Evolutionary conservation across 2,888 invertebrate species (phyloP).

Genomic region (Chrysolina haemoptera): DNA sequence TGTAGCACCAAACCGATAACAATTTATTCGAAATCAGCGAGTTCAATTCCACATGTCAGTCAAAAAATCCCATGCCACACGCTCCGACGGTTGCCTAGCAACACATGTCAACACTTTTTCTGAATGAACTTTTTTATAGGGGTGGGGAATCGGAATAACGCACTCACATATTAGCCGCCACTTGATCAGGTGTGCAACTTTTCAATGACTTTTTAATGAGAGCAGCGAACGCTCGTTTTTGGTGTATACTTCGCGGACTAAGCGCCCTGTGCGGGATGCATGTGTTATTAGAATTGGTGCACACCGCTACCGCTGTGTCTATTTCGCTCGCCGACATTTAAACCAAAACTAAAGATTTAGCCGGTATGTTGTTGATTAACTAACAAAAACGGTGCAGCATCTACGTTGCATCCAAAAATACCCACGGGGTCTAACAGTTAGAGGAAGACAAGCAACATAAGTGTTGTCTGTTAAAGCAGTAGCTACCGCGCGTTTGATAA

Average conservation of each 20-base stretch:
- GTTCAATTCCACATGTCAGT: slow-evolving; percentile 51
- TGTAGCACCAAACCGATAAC: slow-evolving; percentile 32
- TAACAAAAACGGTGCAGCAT: slow-evolving; percentile 58
- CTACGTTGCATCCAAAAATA: slow-evolving; percentile 60
- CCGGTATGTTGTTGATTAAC: slow-evolving; percentile 68
- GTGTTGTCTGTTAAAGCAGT: slow-evolving; percentile 64
- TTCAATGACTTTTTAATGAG: slow-evolving; percentile 37
- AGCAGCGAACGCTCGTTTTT: slow-evolving; percentile 29
- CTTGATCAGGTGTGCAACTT: slow-evolving; percentile 52
- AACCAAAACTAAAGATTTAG: slow-evolving; percentile 72
- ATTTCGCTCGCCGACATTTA: slow-evolving; percentile 60
- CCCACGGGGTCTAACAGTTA: slow-evolving; percentile 52
- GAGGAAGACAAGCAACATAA: slow-evolving; percentile 57
- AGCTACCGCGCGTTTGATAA: slow-evolving; percentile 70
- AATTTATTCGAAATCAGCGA: slow-evolving; percentile 30
- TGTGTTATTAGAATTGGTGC: slow-evolving; percentile 58
- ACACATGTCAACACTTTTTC: slow-evolving; percentile 70
- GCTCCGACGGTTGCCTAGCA: slow-evolving; percentile 66
- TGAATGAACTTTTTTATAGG: slow-evolving; percentile 76
- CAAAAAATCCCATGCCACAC: slow-evolving; percentile 56
- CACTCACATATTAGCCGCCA: slow-evolving; percentile 55
- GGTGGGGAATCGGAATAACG: slow-evolving; percentile 66
- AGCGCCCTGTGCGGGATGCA: slow-evolving; percentile 40
- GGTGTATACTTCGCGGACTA: slow-evolving; percentile 29
- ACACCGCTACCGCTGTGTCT: slow-evolving; percentile 61